Conservation (phyloP, 2,797 vertebrate species). For the Lophotriccus pileatus region DNA sequence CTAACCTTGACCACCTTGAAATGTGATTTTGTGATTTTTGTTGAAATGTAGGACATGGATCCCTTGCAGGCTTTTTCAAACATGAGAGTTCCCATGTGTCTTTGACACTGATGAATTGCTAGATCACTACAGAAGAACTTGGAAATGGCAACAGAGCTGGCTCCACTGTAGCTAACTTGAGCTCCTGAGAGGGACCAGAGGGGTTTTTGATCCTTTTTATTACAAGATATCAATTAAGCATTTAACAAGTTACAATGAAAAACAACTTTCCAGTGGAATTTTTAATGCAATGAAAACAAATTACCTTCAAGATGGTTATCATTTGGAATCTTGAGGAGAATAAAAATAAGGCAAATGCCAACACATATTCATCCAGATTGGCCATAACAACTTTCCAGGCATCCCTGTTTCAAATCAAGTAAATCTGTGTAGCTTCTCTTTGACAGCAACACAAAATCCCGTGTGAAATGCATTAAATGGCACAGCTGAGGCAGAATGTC, state of each 20-base stretch:
- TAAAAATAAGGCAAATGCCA: slow-evolving; percentile 45
- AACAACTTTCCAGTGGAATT: slow-evolving; percentile 59
- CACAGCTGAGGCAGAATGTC: slow-evolving; percentile 8
- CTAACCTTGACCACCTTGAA: slow-evolving; percentile 61
- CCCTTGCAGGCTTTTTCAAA: slow-evolving; percentile 55
- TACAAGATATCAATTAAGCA: slow-evolving; percentile 59
- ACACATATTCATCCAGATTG: slow-evolving; percentile 29
- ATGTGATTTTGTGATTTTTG: slow-evolving; percentile 47
- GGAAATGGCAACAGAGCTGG: slow-evolving; percentile 23
- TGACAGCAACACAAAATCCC: slow-evolving; percentile 24
- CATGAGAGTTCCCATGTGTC: slow-evolving; percentile 39
- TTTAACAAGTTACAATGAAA: slow-evolving; percentile 65
- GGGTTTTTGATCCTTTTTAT: slow-evolving; percentile 51
- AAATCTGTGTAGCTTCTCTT: slow-evolving; percentile 36
- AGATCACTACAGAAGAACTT: slow-evolving; percentile 47
- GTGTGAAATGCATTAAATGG: not conserved
- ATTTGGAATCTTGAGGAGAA: slow-evolving; percentile 44
- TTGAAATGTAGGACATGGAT: slow-evolving; percentile 57
- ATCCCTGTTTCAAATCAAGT: slow-evolving; percentile 67
- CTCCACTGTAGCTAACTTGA: slow-evolving; percentile 23
- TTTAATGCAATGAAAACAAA: slow-evolving; percentile 62
- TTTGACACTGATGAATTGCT: slow-evolving; percentile 56
- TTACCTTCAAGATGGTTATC: slow-evolving; percentile 55
- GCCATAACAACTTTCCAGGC: slow-evolving; percentile 13
- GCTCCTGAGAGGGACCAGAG: slow-evolving; percentile 51